phyloP scores from a whole-genome alignment of 2,888 invertebrate species.

The Caenorhabditis macrosperma region DNA sequence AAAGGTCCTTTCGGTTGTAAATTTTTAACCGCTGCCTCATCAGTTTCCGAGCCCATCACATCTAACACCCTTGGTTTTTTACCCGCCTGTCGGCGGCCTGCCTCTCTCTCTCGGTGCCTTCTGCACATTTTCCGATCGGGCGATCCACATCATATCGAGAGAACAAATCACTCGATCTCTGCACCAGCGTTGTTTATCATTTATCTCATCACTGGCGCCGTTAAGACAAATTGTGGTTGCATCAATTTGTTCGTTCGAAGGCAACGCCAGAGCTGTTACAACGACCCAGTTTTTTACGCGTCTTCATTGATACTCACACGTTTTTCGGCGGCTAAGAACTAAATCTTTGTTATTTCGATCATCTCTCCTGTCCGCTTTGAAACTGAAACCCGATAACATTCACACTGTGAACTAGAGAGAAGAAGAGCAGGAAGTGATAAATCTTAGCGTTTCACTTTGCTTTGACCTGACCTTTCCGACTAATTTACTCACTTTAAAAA shows the following conservation, averaged over 20 bases:
- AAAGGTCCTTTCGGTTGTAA: conserved; percentile 51
- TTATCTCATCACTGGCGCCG: conserved; percentile 48
- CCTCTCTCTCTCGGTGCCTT: not conserved
- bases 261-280: conserved; percentile 35
- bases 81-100: conserved; percentile 1
- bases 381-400: conserved; percentile 14
- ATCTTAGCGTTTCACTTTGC: not conserved
- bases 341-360: conserved; percentile 14
- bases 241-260: conserved; percentile 50
- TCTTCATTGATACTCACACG: conserved; percentile 41
- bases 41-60: conserved; percentile 50
- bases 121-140: conserved; percentile 20
- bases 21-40: conserved; percentile 54
- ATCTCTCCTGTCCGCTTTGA: not conserved
- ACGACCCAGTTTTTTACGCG: conserved; percentile 31
- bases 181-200: conserved; percentile 44
- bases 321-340: conserved; percentile 18
- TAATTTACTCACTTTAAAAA: not conserved
- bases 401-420: conserved; percentile 3
- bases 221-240: conserved; percentile 54
- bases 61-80: conserved; percentile 51
- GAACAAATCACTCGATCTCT: not conserved
- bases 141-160: not conserved
- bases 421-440: conserved; percentile 8
- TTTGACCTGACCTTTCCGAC: not conserved